Evolutionary conservation across 2,888 invertebrate genomes (phyloP).

Genomic region (Chymomyza amoena): DNA sequence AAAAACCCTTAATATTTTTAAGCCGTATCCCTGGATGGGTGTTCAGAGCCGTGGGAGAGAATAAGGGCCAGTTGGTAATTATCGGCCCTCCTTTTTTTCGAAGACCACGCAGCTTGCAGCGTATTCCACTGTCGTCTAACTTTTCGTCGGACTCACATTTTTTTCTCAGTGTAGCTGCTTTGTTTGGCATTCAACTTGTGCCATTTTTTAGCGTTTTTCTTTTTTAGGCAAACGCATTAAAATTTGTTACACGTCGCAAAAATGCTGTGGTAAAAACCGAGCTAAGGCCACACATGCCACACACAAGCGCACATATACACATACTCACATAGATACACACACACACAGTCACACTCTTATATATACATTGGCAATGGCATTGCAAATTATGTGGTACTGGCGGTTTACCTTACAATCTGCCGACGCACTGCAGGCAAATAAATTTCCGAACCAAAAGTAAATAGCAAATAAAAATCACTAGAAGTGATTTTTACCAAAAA

Average conservation of each 20-base stretch:
- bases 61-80: too few species aligned
- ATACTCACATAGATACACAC: neutral
- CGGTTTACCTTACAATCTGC: neutral
- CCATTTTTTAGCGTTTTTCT: conserved; percentile 66
- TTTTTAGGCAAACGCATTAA: conserved; percentile 64
- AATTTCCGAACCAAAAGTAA: conserved; percentile 68
- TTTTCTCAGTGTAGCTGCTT: conserved; percentile 24
- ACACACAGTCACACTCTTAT: neutral
- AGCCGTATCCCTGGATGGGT: too few species aligned
- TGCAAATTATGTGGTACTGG: neutral
- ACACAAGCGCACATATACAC: neutral
- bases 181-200: conserved; percentile 66
- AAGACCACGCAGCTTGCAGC: conserved; percentile 15
- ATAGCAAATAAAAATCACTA: conserved; percentile 67
- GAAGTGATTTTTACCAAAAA: conserved; percentile 49
- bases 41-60: too few species aligned
- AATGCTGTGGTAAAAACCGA: conserved; percentile 42
- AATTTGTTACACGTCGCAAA: conserved; percentile 74
- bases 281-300: too few species aligned
- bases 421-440: conserved; percentile 65
- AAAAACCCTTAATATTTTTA: too few species aligned
- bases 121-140: neutral
- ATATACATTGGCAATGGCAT: neutral
- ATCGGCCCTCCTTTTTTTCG: too few species aligned
- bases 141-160: conserved; percentile 14